Evolutionary conservation across 2,113 vertebrate species (phyloP), one percentile per base, ranked within the genome.

Genomic region (Rhipidura dahli): DNA sequence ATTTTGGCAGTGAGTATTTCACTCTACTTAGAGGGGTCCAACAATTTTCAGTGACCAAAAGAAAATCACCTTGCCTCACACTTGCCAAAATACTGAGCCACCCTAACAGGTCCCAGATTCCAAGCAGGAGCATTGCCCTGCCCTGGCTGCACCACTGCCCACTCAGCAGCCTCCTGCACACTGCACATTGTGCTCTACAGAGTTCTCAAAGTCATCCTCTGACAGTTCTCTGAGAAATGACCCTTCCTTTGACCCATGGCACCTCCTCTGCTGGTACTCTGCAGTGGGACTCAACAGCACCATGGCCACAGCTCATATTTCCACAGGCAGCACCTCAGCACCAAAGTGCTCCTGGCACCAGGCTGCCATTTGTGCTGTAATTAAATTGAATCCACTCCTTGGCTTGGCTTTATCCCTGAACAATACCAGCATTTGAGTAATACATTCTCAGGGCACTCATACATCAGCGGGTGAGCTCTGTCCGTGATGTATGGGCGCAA

Each of bases 371-470:
- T 95, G 95, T 91, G 78, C 91, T 97, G 96, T 97, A 98, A 98
- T 98, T 98, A 98, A 97, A 98, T 93, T 97, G 97, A 98, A 97
- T 98, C 97, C 93, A 96, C 89, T 97, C 95, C 94, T 97, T 98
- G 98, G 97, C 97, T 98, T 96, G 70, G 97, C 94, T 98, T 96
- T 96, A 94, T 97, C 97, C 96, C 93, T 95, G 97, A 97, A 96
- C 97, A 98, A 97, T 92, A 93, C 66, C 44, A 87, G 88, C 59
- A 5, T 86, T 50, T 92, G 96, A 97, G 97, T 88, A 97, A 98
- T 98, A 82, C 96, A 96, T 98, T 97, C 98, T 97, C 95, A 68
- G 84, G 97, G 96, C 96, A 96, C 97, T 94, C 63, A 98, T 98
- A 97, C 92, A 98, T 98, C 98, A 98, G 96, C 75, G 42, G 92